Percentiles rank a stretch among this genome's conserved stretches.
Evolutionary conservation across 2,888 invertebrate species (phyloP).

Genomic region (Dyspetes luteomarginatus): DNA sequence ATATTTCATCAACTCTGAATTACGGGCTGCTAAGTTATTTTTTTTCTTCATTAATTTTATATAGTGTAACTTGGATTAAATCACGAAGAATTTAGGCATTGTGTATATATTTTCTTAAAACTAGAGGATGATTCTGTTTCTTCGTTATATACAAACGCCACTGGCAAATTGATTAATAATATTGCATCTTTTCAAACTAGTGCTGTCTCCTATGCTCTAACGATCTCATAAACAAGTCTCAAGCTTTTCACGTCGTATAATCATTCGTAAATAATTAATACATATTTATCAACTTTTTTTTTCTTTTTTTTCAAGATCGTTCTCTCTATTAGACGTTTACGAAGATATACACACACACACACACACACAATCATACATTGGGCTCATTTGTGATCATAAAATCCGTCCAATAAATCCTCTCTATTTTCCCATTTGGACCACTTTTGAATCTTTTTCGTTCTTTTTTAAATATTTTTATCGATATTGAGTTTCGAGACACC

Average conservation of each 20-base stretch:
- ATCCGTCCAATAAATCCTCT: constrained; percentile 56
- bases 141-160: constrained; percentile 70
- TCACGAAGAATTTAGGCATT: constrained; percentile 66
- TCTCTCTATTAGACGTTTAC: constrained; percentile 25
- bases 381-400: constrained; percentile 2
- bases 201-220: constrained; percentile 29
- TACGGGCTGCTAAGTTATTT: constrained; percentile 54
- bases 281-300: neutral
- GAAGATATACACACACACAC: constrained; percentile 29
- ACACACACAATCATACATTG: constrained; percentile 5
- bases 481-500: constrained; percentile 38
- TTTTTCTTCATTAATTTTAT: constrained; percentile 20
- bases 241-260: neutral
- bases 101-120: constrained; percentile 56
- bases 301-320: neutral
- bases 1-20: constrained; percentile 65
- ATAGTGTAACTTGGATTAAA: constrained; percentile 41
- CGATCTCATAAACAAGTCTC: constrained; percentile 36
- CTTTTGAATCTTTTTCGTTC: too few species aligned
- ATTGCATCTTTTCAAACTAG: constrained; percentile 59
- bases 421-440: neutral
- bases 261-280: constrained; percentile 23
- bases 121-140: constrained; percentile 62
- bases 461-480: constrained; percentile 50
- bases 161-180: constrained; percentile 64